Percentiles rank a stretch among this genome's conserved stretches.
Conservation (phyloP, 2,797 vertebrate genomes). For the Falco rusticolus region DNA sequence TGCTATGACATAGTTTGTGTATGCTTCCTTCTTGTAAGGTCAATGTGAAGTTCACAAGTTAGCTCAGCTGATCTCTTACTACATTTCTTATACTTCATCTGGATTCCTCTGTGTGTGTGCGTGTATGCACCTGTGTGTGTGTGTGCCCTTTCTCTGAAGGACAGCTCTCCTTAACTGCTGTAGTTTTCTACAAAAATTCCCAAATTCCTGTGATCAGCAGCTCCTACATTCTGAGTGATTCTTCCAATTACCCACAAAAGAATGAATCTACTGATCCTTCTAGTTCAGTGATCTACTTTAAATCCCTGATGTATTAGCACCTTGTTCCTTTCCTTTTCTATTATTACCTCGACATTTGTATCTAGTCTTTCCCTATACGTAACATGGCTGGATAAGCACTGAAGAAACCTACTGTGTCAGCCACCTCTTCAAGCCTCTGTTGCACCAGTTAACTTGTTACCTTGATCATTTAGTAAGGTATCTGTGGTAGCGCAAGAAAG, state of each 20-base stretch:
- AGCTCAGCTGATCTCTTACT: neutral
- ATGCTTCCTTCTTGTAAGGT: neutral
- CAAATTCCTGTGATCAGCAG: neutral
- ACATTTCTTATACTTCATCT: neutral
- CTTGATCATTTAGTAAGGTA: neutral
- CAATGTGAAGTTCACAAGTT: neutral
- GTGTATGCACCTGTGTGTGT: neutral
- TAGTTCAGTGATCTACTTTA: neutral
- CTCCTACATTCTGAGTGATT: neutral
- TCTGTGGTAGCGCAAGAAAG: neutral
- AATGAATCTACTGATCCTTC: neutral
- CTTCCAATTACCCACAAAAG: neutral
- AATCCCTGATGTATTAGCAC: neutral
- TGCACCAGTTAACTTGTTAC: neutral
- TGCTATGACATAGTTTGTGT: neutral
- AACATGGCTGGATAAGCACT: neutral
- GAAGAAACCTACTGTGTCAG: neutral
- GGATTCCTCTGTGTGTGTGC: neutral
- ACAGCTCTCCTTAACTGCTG: neutral
- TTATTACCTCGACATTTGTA: neutral
- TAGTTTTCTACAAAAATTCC: neutral
- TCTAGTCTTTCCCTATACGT: neutral
- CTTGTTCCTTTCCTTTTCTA: neutral
- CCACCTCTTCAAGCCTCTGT: neutral
- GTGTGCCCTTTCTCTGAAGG: neutral